Conservation (phyloP, 2,113 vertebrate species). For the Varanus komodoensis region DNA sequence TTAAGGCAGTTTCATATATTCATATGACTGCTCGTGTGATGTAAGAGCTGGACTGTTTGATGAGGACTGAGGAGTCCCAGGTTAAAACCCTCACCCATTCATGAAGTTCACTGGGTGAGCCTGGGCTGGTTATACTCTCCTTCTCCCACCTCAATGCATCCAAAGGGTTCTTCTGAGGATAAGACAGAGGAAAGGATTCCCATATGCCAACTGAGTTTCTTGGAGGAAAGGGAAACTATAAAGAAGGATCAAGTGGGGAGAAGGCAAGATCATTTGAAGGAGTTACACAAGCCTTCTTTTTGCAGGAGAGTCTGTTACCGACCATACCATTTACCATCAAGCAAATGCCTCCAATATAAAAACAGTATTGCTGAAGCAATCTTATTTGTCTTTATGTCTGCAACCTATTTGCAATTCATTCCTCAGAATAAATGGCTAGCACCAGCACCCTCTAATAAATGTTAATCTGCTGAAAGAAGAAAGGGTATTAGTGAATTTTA, state of each 20-base stretch:
- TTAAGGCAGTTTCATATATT: not conserved
- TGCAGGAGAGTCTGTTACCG: not conserved
- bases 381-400: slow-evolving; percentile 48
- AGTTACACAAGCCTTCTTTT: not conserved
- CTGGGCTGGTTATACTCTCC: not conserved
- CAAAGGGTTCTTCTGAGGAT: not conserved
- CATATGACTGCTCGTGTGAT: not conserved
- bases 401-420: slow-evolving; percentile 47
- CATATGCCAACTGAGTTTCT: not conserved
- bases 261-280: not conserved
- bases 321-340: not conserved
- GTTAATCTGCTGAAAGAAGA: slow-evolving; percentile 58
- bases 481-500: slow-evolving; percentile 46
- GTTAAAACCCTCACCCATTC: not conserved
- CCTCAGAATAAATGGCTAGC: slow-evolving; percentile 27
- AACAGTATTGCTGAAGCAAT: slow-evolving; percentile 45
- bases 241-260: not conserved
- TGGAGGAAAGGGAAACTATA: not conserved
- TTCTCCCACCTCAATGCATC: no score
- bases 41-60: not conserved
- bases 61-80: not conserved
- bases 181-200: not conserved
- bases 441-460: slow-evolving; percentile 60
- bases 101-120: not conserved
- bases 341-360: slow-evolving; percentile 16